These are phyloP conservation scores for Anneissia japonica DNA, from an alignment of 35 echinoderm and acorn worm species.

Conservation along the genomic window DNA sequence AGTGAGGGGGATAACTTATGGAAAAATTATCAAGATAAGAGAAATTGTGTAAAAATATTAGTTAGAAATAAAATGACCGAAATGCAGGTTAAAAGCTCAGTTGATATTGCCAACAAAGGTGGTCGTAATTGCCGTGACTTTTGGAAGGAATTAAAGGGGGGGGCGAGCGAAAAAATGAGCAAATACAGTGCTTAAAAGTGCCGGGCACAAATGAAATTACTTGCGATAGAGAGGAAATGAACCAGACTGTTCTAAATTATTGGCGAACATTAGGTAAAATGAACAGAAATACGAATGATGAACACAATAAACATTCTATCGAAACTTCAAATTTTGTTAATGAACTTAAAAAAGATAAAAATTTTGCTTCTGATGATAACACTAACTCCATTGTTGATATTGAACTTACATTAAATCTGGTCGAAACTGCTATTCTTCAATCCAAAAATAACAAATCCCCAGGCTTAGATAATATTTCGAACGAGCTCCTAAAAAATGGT, in stretches of 20 bases:
- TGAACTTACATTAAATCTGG: too few species aligned
- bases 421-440: too few species aligned
- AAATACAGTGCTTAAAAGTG: neutral
- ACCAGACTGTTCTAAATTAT: constrained; percentile 10
- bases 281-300: constrained; percentile 5
- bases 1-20: neutral
- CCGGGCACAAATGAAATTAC: neutral
- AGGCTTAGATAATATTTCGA: too few species aligned
- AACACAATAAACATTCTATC: neutral
- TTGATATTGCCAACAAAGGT: constrained; percentile 21
- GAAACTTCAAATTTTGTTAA: constrained; percentile 2
- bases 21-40: neutral
- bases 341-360: neutral
- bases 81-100: constrained; percentile 1
- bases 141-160: constrained; percentile 7
- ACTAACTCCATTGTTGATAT: neutral
- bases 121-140: constrained; percentile 4
- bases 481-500: too few species aligned
- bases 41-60: neutral
- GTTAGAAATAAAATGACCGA: constrained; percentile 26
- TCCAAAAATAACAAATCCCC: too few species aligned
- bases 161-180: neutral
- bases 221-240: constrained; percentile 4
- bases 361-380: neutral
- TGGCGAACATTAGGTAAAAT: constrained; percentile 8